Base-by-base conservation (phyloP, 2,888 invertebrate species). In the Leptopilina drosophilae region DNA sequence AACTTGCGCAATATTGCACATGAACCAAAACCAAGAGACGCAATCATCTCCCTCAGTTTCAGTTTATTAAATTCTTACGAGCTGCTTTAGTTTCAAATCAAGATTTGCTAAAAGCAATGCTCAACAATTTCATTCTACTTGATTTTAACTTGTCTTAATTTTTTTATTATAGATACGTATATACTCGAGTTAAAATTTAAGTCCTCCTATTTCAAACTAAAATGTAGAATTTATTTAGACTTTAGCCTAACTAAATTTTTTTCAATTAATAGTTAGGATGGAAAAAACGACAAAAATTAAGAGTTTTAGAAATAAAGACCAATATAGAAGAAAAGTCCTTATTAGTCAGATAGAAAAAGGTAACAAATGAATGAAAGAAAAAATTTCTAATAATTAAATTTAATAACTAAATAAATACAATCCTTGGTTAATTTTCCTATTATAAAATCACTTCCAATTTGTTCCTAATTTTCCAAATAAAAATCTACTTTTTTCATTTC, bases 51-150 rank as follows among this genome's bases (percentile, higher is more conserved):
- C 77, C 79, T 33, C 69, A 82, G 77, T 82, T 81, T 65, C 81
- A 78, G 80, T 80, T 82, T 80, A 85, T 83, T 82, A 81, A 78
- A 67, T 81, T 83, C 77, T 81, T 81, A 82, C 78, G 69, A 78
- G 20, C 62, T 42, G 33, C 78, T 8, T 65, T 14, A 67, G 49
- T 69, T 69, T 53, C 26, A 14, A 69, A 49, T 69, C 14, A 14
- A 53, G 26, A 14, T 69, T 49, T 33, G 26, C 15, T 46, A 46
- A 20, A 67, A 67, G 42, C 9, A 46, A 2, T 67, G 5, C 2
- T 2, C 11, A 67, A 1, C n/a, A 15, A 67, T 67, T 46, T 12
- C 2, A 6, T 42, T 33, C 46, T 15, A 67, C 5, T 67, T 20
- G 46, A 46, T 67, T 67, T 11, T 11, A 15, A 67, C 46, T 67